A percentile compares a stretch with the other conserved stretches of the same genome.
Conservation (phyloP, 2,113 vertebrate genomes). For the Australoheros scitulus region DNA sequence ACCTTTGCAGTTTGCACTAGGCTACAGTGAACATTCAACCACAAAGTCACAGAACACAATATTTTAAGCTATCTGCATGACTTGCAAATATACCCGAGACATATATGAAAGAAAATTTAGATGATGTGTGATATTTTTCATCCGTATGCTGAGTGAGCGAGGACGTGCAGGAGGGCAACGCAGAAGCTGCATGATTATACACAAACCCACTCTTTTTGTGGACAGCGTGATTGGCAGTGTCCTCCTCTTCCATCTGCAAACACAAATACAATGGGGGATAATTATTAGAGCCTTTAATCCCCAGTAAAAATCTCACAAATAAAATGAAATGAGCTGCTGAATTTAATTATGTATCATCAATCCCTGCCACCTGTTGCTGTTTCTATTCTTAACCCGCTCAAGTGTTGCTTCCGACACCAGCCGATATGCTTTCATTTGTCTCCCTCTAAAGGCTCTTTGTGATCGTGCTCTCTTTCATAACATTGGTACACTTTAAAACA, state of each 20-base stretch:
- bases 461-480: conserved; percentile 25
- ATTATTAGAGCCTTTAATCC: conserved; percentile 56
- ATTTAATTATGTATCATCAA: conserved; percentile 46
- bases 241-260: conserved; percentile 34
- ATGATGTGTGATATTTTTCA: neutral
- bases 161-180: neutral
- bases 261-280: conserved; percentile 32
- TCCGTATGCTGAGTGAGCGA: neutral
- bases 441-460: conserved; percentile 64
- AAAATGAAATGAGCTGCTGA: conserved; percentile 33
- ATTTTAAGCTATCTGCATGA: conserved; percentile 75
- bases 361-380: conserved; percentile 53
- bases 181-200: neutral
- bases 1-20: neutral
- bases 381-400: conserved; percentile 26
- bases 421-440: conserved; percentile 43
- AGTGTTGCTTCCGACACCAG: neutral
- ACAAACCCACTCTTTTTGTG: conserved; percentile 1
- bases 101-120: neutral
- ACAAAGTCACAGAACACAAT: conserved; percentile 3
- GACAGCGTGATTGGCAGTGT: conserved; percentile 7
- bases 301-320: conserved; percentile 12
- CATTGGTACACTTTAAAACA: neutral
- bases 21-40: neutral
- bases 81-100: neutral